Evolutionary conservation across 2,113 vertebrate genomes (phyloP).

Genomic region (Theristicus caerulescens): DNA sequence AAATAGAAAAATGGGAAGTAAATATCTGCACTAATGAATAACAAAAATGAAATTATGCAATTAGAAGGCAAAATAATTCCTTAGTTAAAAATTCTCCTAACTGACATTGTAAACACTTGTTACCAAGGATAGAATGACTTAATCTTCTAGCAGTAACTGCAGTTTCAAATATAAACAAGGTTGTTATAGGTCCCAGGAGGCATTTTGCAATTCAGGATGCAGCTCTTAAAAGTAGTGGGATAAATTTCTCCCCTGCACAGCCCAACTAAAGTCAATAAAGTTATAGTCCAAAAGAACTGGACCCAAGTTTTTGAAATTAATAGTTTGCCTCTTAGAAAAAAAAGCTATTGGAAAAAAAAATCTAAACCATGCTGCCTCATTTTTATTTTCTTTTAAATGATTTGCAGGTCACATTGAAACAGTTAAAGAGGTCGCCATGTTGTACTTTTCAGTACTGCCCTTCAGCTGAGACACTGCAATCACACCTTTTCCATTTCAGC

Average conservation of each 20-base stretch:
- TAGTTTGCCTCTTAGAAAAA: background rate
- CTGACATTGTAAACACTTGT: constrained; percentile 7
- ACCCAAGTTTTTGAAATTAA: background rate
- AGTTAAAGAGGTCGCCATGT: background rate
- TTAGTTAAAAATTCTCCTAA: constrained; percentile 15
- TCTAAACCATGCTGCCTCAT: background rate
- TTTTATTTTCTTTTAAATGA: background rate
- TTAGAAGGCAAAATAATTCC: constrained; percentile 17
- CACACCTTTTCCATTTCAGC: background rate
- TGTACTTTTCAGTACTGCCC: background rate
- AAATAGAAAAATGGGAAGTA: constrained; percentile 37
- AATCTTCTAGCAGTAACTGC: constrained; percentile 7
- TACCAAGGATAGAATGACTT: constrained; percentile 28
- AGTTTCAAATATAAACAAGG: constrained; percentile 23
- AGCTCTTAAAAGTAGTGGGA: background rate
- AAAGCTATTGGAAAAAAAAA: background rate
- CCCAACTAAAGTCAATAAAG: background rate
- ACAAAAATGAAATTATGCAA: constrained; percentile 22
- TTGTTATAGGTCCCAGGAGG: background rate
- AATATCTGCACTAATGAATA: constrained; percentile 33
- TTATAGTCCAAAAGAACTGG: background rate
- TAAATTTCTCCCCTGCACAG: background rate
- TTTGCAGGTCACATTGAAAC: background rate
- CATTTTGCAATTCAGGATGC: constrained; percentile 18
- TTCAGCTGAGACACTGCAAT: background rate